phyloP scores from a whole-genome alignment of 2,888 invertebrate genomes.

The Odontothrips loti region DNA sequence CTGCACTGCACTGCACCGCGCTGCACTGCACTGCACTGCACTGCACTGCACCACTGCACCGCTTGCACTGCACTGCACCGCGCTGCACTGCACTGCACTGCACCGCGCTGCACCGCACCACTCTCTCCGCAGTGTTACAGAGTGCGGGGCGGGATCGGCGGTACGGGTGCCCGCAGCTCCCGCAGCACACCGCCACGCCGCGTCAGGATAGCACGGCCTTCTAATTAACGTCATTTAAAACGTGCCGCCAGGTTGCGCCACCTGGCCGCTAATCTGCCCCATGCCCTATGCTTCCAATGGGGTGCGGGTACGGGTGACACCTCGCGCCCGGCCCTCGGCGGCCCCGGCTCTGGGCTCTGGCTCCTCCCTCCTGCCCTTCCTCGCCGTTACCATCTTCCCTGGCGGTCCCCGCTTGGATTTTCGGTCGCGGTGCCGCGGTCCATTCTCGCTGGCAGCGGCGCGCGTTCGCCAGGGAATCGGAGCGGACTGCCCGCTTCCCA shows the following conservation, averaged over 20 bases:
- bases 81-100: no score
- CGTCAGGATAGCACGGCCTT: not conserved
- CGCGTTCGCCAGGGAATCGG: not conserved
- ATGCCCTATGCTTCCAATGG: not conserved
- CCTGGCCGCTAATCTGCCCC: not conserved
- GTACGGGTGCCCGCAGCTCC: not conserved
- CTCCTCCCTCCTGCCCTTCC: not conserved
- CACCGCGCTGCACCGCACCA: not conserved
- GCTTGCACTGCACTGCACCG: not conserved
- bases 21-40: no score
- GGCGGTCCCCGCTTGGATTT: not conserved
- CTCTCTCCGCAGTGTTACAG: not conserved
- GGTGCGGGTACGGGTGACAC: not conserved
- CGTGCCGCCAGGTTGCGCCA: not conserved
- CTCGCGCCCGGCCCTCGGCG: not conserved
- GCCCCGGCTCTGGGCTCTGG: not conserved
- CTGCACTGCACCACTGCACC: not conserved
- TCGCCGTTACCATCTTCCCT: not conserved
- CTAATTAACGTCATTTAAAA: conserved; percentile 16
- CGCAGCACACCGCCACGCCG: not conserved
- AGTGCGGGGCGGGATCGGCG: not conserved
- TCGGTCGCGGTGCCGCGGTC: not conserved
- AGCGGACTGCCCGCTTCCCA: not conserved
- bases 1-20: not conserved
- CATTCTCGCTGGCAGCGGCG: not conserved